Evolutionary conservation across 1,140 invertebrate genomes (phyloP).

Genomic region (Hormaphis cornu): DNA sequence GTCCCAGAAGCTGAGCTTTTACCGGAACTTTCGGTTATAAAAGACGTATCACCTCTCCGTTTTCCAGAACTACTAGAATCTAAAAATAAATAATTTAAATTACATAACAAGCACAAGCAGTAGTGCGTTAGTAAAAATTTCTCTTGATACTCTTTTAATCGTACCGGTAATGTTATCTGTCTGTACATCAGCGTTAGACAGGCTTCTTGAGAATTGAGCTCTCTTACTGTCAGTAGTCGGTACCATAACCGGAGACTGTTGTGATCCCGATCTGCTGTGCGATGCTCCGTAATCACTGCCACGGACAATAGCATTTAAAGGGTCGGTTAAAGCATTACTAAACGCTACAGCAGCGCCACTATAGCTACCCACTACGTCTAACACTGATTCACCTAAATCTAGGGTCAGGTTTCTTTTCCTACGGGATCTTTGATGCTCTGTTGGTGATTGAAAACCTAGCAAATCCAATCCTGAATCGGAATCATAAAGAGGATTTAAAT

Average conservation of each 20-base stretch:
- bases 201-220: conserved; percentile 58
- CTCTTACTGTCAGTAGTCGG: conserved; percentile 2
- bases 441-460: conserved; percentile 17
- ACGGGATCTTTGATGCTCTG: not conserved
- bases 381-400: conserved; percentile 28
- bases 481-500: conserved; percentile 26
- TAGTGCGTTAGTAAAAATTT: too few species aligned
- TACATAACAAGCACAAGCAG: not conserved
- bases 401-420: conserved; percentile 24
- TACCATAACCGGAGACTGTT: conserved; percentile 16
- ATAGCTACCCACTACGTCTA: conserved; percentile 30
- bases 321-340: conserved; percentile 29
- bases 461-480: conserved; percentile 17
- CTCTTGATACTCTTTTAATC: conserved; percentile 34
- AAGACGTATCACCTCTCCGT: conserved; percentile 24
- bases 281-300: conserved; percentile 45
- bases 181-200: conserved; percentile 69
- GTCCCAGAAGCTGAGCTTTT: conserved; percentile 45
- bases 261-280: conserved; percentile 27
- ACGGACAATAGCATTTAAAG: conserved; percentile 33
- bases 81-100: not conserved
- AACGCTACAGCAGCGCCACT: conserved; percentile 28
- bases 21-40: conserved; percentile 45
- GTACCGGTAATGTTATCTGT: conserved; percentile 61
- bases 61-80: conserved; percentile 24